Evolutionary conservation across 2,888 invertebrate species (phyloP).

Genomic region (Dynastes tityus): DNA sequence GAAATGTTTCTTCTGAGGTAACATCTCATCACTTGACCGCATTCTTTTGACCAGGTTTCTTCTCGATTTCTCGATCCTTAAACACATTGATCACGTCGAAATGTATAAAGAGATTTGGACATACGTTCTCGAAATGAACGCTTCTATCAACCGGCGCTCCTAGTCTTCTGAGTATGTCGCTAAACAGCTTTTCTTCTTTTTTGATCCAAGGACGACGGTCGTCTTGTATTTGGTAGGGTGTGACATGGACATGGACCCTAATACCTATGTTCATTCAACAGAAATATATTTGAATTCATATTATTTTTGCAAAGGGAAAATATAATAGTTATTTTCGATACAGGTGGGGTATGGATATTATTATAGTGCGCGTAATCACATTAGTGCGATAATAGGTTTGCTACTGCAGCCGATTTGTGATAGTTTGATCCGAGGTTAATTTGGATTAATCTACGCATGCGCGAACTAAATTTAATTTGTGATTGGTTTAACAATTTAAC

Average conservation of each 20-base stretch:
- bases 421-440: no score
- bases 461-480: no score
- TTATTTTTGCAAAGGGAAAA: no score
- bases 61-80: slow-evolving; percentile 58
- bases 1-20: background rate
- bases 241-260: slow-evolving; percentile 85
- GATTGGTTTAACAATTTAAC: no score
- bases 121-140: slow-evolving; percentile 76
- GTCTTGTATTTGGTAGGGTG: slow-evolving; percentile 92
- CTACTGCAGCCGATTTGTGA: no score
- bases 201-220: slow-evolving; percentile 88
- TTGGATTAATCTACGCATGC: no score
- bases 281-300: no score
- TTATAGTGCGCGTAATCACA: no score
- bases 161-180: slow-evolving; percentile 77
- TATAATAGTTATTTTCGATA: no score
- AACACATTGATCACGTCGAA: slow-evolving; percentile 83
- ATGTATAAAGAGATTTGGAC: slow-evolving; percentile 80
- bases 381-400: no score
- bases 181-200: slow-evolving; percentile 86
- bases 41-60: slow-evolving; percentile 25
- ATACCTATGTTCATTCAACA: slow-evolving; percentile 72
- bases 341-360: no score
- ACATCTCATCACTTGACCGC: slow-evolving; percentile 25
- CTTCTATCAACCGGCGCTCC: slow-evolving; percentile 78